Conservation (phyloP, 2,113 vertebrate genomes). For the Vulpes ferrilata region DNA sequence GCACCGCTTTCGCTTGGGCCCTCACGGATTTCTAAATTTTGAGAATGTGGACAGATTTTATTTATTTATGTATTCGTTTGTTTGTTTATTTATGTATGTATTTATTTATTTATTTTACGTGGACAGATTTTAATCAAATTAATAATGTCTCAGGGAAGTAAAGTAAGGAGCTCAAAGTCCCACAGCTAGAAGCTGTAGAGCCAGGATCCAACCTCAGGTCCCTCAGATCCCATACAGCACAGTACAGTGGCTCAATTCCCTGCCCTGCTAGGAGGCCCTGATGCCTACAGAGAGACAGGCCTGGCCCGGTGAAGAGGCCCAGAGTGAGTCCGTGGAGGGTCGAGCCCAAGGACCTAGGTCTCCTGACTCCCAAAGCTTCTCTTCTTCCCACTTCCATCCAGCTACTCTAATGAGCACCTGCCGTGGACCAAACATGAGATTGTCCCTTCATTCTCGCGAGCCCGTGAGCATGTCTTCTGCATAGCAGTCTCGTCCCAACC, state of each 20-base stretch:
- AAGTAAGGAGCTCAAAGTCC: neutral
- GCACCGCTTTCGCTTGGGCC: neutral
- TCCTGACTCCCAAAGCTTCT: neutral
- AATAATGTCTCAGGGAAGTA: neutral
- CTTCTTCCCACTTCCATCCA: neutral
- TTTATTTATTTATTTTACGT: too few relatives aligned
- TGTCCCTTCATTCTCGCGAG: neutral
- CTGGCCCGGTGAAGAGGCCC: neutral
- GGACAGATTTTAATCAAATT: neutral
- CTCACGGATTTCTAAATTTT: neutral
- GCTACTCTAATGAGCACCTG: neutral
- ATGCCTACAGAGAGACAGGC: neutral
- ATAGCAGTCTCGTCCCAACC: neutral
- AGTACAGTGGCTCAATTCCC: accelerated
- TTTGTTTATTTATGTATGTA: too few relatives aligned
- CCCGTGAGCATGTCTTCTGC: neutral
- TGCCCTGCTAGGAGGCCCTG: neutral
- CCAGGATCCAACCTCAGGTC: neutral
- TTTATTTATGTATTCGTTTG: too few relatives aligned
- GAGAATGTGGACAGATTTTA: neutral
- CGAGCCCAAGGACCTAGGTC: neutral
- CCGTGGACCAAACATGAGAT: neutral
- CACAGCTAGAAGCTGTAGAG: neutral
- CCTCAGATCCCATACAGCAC: accelerated
- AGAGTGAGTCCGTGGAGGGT: accelerated